Base-by-base conservation (phyloP, 1,140 invertebrate genomes). In the Anastrepha obliqua region DNA sequence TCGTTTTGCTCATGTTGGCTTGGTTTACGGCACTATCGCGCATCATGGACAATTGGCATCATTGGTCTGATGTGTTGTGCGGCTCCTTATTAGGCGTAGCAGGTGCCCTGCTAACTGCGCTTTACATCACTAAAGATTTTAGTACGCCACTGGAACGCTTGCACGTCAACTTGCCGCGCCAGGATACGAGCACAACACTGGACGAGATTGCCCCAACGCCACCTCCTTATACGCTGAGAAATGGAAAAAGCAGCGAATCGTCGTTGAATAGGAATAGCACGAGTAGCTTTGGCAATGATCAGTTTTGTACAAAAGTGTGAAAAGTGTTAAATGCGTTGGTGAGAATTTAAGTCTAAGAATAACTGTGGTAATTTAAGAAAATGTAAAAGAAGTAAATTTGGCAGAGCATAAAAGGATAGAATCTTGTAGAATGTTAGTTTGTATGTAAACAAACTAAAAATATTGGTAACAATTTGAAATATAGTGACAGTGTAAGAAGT, bases 1-100 rank as follows among this genome's bases (percentile, higher is more conserved):
- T 96, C 95, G 42, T 92, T 97, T 67, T 94, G 95, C 89, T 94
- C 96, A 93, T 92, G 91, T 29, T 91, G 87, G 91, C 91, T 62
- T 92, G 91, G 91, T 92, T 90, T 86, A 92, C 91, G 2, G 91
- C 91, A 3, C 88, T 92, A 17, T 90, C 88, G 44, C 91, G 91
- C 2, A 90, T 92, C 59, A 92, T 92, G 90, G 91, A 92, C 58
- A 89, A 89, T 88, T 92, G 91, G 91, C 91, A 92, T 90, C 91
- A 92, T 64, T 92, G 91, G 91, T 92, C 91, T 0, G 91, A 92
- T 87, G 91, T 92, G 6, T 65, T 92, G 9, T 64, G 55, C 13
- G 91, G 91, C 0, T 90, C 90, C 4, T 44, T 92, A 13, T 70
- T 92, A 0, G 91, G 91, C 42, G 81, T 92, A 7, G 55, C 86